These are phyloP conservation scores for Epizoanthus ramosus DNA, from an alignment of 92 coral and sea anemone species.

Conservation along the genomic window DNA sequence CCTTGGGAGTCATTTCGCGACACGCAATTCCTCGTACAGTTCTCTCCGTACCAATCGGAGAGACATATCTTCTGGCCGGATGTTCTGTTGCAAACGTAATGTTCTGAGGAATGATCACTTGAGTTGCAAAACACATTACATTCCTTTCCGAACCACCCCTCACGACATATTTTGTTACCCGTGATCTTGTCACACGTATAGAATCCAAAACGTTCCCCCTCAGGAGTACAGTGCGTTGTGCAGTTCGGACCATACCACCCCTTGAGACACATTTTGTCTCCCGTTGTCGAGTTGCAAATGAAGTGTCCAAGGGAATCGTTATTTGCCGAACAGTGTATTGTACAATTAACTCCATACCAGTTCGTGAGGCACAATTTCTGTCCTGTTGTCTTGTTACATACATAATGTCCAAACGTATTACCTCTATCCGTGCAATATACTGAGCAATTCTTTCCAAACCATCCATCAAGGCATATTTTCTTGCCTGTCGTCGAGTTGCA, in stretches of 20 bases:
- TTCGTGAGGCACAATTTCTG: conserved; percentile 33
- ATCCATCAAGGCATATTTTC: conserved; percentile 48
- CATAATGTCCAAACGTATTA: conserved; percentile 53
- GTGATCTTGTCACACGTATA: no score
- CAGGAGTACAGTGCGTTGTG: no score
- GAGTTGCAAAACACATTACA: conserved; percentile 22
- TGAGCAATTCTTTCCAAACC: conserved; percentile 52
- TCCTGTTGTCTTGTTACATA: conserved; percentile 48
- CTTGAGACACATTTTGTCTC: conserved; percentile 47
- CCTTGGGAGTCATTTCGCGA: background rate
- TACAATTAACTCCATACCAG: conserved; percentile 65
- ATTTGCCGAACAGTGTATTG: conserved; percentile 44
- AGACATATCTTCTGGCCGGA: no score
- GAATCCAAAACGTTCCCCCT: no score
- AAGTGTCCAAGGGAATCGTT: conserved; percentile 40
- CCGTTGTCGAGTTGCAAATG: conserved; percentile 45
- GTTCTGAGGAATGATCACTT: conserved; percentile 13
- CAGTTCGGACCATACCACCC: conserved; percentile 51
- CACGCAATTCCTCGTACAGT: no score
- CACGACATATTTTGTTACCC: conserved; percentile 7
- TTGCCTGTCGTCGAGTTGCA: conserved; percentile 44
- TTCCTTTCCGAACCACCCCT: conserved; percentile 21
- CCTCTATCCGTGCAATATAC: conserved; percentile 31
- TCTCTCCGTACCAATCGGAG: no score
- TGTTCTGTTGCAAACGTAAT: background rate